Conservation (phyloP, 2,797 vertebrate species). For the Clarias pachynema region DNA sequence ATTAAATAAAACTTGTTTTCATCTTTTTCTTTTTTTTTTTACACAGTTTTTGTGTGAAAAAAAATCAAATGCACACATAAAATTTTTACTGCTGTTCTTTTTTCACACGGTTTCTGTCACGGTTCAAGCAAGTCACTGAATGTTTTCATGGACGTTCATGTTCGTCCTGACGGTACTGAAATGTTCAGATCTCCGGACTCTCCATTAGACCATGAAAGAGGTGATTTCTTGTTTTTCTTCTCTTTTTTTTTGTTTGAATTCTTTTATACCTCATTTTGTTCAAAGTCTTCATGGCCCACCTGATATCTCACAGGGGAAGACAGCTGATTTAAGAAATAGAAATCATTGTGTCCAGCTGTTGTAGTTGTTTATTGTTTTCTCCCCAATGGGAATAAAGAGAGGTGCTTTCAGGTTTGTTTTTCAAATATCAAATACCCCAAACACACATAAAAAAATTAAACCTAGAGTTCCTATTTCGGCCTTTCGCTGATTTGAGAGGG, state of each 20-base stretch:
- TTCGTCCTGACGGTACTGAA: background rate
- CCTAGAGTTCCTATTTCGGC: slow-evolving; percentile 65
- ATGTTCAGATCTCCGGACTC: background rate
- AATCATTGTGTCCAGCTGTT: background rate
- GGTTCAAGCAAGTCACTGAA: slow-evolving; percentile 33
- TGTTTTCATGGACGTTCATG: background rate
- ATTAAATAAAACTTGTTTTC: background rate
- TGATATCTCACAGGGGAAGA: slow-evolving; percentile 8
- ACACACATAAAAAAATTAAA: background rate
- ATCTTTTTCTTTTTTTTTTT: background rate
- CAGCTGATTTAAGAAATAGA: slow-evolving; percentile 9
- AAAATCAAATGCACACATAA: slow-evolving; percentile 15
- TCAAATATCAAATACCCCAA: slow-evolving; percentile 10
- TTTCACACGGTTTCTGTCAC: slow-evolving; percentile 16
- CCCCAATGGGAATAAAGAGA: background rate
- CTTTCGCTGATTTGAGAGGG: slow-evolving; percentile 75
- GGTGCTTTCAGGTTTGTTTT: background rate
- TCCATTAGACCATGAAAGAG: background rate
- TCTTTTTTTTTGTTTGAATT: background rate
- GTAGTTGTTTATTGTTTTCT: background rate
- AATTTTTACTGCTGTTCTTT: slow-evolving; percentile 28
- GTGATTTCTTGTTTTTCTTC: background rate
- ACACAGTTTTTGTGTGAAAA: slow-evolving; percentile 68
- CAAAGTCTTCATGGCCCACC: background rate
- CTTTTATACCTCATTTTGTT: background rate